Evolutionary conservation across 2,888 invertebrate genomes (phyloP).

Genomic region (Polietes domitor): DNA sequence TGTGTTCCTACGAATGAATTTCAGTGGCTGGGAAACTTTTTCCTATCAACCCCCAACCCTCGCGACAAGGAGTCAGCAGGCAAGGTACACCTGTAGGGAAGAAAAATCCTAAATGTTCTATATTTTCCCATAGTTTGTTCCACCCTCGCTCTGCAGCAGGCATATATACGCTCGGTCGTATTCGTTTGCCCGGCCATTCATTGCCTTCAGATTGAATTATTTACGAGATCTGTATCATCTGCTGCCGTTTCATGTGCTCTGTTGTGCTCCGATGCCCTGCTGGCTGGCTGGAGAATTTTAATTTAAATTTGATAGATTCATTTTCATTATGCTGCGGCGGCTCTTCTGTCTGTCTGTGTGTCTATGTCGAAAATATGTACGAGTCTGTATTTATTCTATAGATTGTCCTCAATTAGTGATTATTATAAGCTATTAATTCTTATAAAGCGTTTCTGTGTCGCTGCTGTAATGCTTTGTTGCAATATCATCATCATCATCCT

Average conservation of each 20-base stretch:
- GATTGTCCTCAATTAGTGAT: slow-evolving; percentile 59
- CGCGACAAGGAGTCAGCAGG: not conserved
- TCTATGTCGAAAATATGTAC: too few species aligned
- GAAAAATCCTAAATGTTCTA: slow-evolving; percentile 6
- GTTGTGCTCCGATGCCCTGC: not conserved
- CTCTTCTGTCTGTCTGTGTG: not conserved
- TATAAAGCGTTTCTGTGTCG: slow-evolving; percentile 13
- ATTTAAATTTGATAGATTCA: slow-evolving; percentile 9
- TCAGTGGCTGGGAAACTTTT: not conserved
- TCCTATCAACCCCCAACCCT: not conserved
- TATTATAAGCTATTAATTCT: slow-evolving; percentile 45
- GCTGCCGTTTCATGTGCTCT: not conserved
- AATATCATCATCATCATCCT: not conserved
- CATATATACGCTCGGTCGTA: not conserved
- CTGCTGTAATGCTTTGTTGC: slow-evolving; percentile 12
- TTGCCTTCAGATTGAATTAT: slow-evolving; percentile 22
- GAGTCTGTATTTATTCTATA: slow-evolving; percentile 22
- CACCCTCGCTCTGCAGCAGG: not conserved
- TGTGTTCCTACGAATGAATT: not conserved
- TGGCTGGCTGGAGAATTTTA: not conserved
- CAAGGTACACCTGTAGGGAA: slow-evolving; percentile 11
- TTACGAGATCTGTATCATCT: not conserved
- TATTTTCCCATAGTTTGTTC: not conserved
- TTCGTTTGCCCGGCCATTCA: not conserved
- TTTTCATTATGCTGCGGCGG: not conserved